Evolutionary conservation across 2,888 invertebrate species (phyloP), one percentile per base, ranked within the genome.

Genomic region (Trichogramma evanescens): DNA sequence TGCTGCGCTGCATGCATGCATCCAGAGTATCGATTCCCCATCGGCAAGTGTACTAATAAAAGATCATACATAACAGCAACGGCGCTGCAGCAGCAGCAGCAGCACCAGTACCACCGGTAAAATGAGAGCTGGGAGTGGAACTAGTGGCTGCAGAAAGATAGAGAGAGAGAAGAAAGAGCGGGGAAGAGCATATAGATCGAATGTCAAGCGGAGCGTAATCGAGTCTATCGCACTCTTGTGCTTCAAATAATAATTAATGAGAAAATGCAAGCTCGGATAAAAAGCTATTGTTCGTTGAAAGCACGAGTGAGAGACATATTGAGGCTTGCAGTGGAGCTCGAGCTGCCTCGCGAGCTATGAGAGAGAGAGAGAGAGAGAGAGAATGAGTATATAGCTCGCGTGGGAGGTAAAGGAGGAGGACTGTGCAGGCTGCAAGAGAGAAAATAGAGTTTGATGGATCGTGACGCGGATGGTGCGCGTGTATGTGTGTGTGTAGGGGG

Each of bases 401-500:
- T 1, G n/a, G 6, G 26, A 6, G 4, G 40, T 8, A 26, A 52
- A 4, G 50, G n/a, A 45, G 5, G 8, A 9, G 45, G 42, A 5
- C 0, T 5, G 43, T 38, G 7, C 26, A 10, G 42, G n/a, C 4
- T 10, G 42, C 10, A 6, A 4, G 8, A 7, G 39, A 26, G 26
- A 52, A 43, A 26, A 26, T 44, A 49, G 56, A 43, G 49, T 55
- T 59, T 68, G 67, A 68, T 68, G 66, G 66, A 68, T 68, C 59
- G 66, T 57, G 60, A 59, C 59, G 59, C 62, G 10, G 63, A 63
- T 67, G 26, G 26, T 26, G 26, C 26, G 26, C 13, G 13, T 13
- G 13, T 13, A 13, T 13, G 13, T 13, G 13, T 13, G 13, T 13
- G 13, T 13, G 13, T 13, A n/a, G n/a, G 13, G 13, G 13, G 13